These are phyloP conservation scores for Xestia c-nigrum DNA, from an alignment of 2,888 invertebrate genomes.

Conservation along the genomic window DNA sequence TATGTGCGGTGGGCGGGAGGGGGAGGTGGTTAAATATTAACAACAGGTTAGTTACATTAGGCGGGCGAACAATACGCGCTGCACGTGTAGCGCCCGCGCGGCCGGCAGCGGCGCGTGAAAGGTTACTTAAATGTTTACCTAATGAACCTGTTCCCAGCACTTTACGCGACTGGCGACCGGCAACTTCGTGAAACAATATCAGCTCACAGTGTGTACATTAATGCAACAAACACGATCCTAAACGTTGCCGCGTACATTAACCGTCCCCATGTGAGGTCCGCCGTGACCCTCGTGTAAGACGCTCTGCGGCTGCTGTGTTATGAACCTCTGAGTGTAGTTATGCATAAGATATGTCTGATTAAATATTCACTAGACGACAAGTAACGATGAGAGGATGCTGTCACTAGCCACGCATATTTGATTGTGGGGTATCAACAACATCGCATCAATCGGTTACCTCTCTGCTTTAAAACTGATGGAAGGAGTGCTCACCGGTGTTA, in stretches of 20 bases:
- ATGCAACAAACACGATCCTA: slow-evolving; percentile 24
- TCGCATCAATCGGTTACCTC: neutral
- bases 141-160: slow-evolving; percentile 41
- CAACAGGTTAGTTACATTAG: slow-evolving; percentile 63
- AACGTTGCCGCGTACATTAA: slow-evolving; percentile 25
- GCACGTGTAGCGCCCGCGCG: neutral
- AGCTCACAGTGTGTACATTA: slow-evolving; percentile 31
- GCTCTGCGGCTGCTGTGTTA: slow-evolving; percentile 16
- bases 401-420: slow-evolving; percentile 44
- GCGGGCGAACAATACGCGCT: slow-evolving; percentile 29
- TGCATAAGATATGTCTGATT: slow-evolving; percentile 45
- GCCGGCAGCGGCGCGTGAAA: slow-evolving; percentile 19
- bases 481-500: neutral
- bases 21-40: slow-evolving; percentile 59
- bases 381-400: slow-evolving; percentile 22
- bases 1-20: neutral
- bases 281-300: slow-evolving; percentile 32
- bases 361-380: slow-evolving; percentile 29
- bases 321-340: slow-evolving; percentile 32
- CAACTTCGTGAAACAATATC: slow-evolving; percentile 27
- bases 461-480: slow-evolving; percentile 6
- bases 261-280: slow-evolving; percentile 10
- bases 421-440: slow-evolving; percentile 18
- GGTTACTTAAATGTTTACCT: slow-evolving; percentile 43
- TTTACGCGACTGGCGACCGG: slow-evolving; percentile 5